These are phyloP conservation scores for Pteromalus puparum DNA, from an alignment of 1,140 invertebrate species.

Conservation along the genomic window DNA sequence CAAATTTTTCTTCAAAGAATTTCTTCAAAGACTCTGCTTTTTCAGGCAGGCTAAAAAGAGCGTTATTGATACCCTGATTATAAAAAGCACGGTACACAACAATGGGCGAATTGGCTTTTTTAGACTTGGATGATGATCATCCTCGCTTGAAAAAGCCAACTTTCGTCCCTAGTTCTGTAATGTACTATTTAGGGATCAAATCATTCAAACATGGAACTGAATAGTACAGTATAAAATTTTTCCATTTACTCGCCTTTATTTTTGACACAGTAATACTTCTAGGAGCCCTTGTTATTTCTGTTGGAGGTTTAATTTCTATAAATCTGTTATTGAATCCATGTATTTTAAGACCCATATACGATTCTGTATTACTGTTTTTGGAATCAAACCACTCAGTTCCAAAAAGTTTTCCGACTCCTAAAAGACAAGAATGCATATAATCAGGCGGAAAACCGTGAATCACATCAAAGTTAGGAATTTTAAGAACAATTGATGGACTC, in stretches of 20 bases:
- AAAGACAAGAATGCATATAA: background rate
- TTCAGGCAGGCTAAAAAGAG: too few relatives aligned
- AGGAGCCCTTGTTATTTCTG: slow-evolving; percentile 33
- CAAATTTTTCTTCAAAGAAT: too few relatives aligned
- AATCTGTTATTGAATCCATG: slow-evolving; percentile 13
- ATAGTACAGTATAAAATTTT: slow-evolving; percentile 34
- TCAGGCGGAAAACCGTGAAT: too few relatives aligned
- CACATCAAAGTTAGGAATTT: background rate
- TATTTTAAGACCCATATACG: slow-evolving; percentile 2
- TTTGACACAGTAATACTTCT: background rate
- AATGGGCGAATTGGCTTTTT: too few relatives aligned
- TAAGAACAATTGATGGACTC: background rate
- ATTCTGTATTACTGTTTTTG: background rate
- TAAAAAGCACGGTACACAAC: too few relatives aligned
- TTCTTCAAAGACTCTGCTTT: too few relatives aligned
- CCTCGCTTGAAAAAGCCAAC: too few relatives aligned
- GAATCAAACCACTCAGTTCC: slow-evolving; percentile 19
- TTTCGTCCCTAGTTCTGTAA: too few relatives aligned
- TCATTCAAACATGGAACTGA: background rate
- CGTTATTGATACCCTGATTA: too few relatives aligned
- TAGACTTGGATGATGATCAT: too few relatives aligned
- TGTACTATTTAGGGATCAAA: background rate
- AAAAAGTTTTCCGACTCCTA: background rate
- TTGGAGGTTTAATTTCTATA: slow-evolving; percentile 2
- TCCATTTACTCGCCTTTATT: background rate